Percentiles rank a stretch among this genome's conserved stretches.
Conservation (phyloP, 2,888 invertebrate genomes). For the Stegana nigrithorax region DNA sequence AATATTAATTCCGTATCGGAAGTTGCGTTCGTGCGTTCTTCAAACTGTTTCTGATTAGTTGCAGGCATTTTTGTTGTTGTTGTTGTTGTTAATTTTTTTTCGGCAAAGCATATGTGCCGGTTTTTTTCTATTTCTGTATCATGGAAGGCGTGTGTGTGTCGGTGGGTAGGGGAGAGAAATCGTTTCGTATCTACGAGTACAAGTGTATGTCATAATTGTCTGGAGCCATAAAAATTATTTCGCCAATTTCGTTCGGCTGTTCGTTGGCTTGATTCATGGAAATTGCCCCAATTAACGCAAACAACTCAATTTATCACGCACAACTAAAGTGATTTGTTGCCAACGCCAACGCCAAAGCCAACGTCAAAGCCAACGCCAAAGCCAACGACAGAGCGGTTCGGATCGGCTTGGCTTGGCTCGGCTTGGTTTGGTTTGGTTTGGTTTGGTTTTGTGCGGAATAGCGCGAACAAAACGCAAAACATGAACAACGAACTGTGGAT, state of each 20-base stretch:
- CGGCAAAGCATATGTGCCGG: neutral
- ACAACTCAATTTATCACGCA: slow-evolving; percentile 63
- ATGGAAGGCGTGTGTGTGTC: neutral
- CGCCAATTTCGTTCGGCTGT: slow-evolving; percentile 9
- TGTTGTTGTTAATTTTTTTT: neutral
- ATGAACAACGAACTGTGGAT: too few species aligned
- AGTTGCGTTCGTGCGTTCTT: slow-evolving; percentile 3
- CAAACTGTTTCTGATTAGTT: slow-evolving; percentile 16
- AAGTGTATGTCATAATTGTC: slow-evolving; percentile 17
- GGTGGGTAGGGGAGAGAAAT: too few species aligned
- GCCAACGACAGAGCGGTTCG: neutral
- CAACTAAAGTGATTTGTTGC: slow-evolving; percentile 62
- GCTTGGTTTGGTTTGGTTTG: slow-evolving; percentile 30
- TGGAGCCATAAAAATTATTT: slow-evolving; percentile 19
- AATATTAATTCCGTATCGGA: slow-evolving; percentile 17
- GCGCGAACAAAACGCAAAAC: too few species aligned
- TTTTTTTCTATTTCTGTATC: neutral
- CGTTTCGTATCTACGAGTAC: neutral
- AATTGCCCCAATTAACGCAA: slow-evolving; percentile 61
- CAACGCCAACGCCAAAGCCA: slow-evolving; percentile 50
- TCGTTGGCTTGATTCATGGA: slow-evolving; percentile 47
- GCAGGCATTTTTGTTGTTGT: neutral
- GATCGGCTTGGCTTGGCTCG: slow-evolving; percentile 18
- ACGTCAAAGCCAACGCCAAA: slow-evolving; percentile 32
- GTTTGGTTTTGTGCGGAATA: too few species aligned